Evolutionary conservation across 1,140 invertebrate genomes (phyloP).

Genomic region (Stenopsyche tienmushanensis): DNA sequence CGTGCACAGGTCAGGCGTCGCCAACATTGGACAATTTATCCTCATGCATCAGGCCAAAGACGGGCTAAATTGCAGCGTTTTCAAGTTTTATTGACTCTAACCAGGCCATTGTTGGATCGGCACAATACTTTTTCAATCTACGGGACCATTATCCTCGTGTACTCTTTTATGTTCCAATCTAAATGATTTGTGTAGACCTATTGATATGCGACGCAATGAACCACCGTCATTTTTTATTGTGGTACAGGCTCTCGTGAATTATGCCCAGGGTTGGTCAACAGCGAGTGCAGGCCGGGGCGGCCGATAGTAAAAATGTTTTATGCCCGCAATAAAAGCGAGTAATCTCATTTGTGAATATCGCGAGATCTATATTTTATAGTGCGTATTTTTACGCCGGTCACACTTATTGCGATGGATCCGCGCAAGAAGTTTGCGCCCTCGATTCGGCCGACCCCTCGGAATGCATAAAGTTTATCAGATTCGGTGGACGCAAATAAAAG

Average conservation of each 20-base stretch:
- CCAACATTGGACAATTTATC: no score
- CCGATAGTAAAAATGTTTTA: neutral
- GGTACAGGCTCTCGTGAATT: no score
- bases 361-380: neutral
- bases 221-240: no score
- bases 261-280: neutral
- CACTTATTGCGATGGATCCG: no score
- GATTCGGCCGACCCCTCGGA: neutral
- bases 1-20: no score
- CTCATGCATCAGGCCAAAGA: no score
- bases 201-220: no score
- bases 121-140: constrained; percentile 9
- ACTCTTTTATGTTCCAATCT: constrained; percentile 23
- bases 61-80: neutral
- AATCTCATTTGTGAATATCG: neutral
- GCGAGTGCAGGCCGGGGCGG: neutral
- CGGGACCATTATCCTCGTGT: neutral
- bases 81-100: neutral
- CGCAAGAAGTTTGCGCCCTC: no score
- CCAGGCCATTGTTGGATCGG: constrained; percentile 3
- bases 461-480: constrained; percentile 13
- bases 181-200: constrained; percentile 11
- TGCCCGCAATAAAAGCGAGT: neutral
- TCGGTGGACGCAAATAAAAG: constrained; percentile 1
- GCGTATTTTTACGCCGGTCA: neutral